Evolutionary conservation across 37 sponge, comb jelly and placozoan species (phyloP), one percentile per base, ranked within the genome.

Genomic region (Chondrilla cf. caribensis): DNA sequence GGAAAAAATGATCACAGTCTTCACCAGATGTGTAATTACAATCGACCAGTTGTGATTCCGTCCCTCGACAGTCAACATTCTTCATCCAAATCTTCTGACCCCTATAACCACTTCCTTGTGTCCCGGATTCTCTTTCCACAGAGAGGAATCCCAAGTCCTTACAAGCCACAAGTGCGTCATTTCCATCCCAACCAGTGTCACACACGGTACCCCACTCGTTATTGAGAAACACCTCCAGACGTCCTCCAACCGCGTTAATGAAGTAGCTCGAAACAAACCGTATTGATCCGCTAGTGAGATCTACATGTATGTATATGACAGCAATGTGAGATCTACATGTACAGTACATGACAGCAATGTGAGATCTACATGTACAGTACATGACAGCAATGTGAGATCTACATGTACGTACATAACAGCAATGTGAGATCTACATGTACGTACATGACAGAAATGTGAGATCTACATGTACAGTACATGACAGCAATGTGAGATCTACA

Each of bases 51-150:
- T 24, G n/a, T 0, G 75, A 58, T 39, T 83, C 84, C 14, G 40
- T 72, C 54, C 84, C 84, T 47, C 36, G 29, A 39, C 84, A 83
- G 7, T 14, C 29, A 29, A 83, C 75, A 83, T 75, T 29, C 25
- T 73, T 35, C 51, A 83, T 8, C 75, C 75, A 83, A 26, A 83
- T 75, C 32, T 24, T 14, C 38, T 60, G 62, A 62, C 14, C 9
- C 9, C 47, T 35, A 2, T 11, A 1, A 36, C 84, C 84, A 72
- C 14, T 72, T 32, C 67, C 65, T 1, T 41, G 73, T 43, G 65
- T 32, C 40, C 81, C 35, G 33, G 15, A 18, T 17, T 33, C 35
- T 28, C 15, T 33, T 31, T 33, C 29, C 32, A 67, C 68, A 67
- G 35, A 28, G 7, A 26, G 35, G 35, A 67, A 67, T 1, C 68